Percentiles rank a stretch among this genome's conserved stretches.
These are phyloP conservation scores for Dione vanillae DNA, from an alignment of 2,888 invertebrate genomes.

Conservation along the genomic window DNA sequence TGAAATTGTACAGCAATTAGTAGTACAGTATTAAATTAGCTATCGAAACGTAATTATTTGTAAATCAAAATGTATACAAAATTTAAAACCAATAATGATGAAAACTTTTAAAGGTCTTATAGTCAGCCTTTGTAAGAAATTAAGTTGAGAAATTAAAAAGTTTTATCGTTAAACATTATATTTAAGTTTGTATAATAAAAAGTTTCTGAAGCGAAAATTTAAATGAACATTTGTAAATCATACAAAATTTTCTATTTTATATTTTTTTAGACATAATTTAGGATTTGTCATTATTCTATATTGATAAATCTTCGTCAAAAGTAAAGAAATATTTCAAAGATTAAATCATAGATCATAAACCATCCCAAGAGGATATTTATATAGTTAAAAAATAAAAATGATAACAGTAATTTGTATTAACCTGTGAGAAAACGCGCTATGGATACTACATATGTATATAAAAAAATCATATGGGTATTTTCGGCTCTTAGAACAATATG, in stretches of 20 bases:
- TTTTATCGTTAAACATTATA: constrained; percentile 36
- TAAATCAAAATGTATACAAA: neutral
- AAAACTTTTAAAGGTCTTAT: constrained; percentile 29
- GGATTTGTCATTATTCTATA: too few species aligned
- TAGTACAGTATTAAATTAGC: neutral
- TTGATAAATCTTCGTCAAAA: neutral
- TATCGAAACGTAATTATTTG: constrained; percentile 17
- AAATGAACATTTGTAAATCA: constrained; percentile 13
- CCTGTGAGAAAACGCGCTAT: too few species aligned
- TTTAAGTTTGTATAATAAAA: constrained; percentile 34
- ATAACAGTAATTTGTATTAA: too few species aligned
- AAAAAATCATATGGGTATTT: too few species aligned
- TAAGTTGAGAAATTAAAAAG: constrained; percentile 29
- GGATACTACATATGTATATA: too few species aligned
- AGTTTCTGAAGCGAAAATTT: constrained; percentile 20
- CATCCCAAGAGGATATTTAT: too few species aligned
- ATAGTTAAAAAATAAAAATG: too few species aligned
- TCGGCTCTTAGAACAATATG: too few species aligned
- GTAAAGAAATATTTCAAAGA: too few species aligned
- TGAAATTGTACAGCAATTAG: neutral
- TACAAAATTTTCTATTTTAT: neutral
- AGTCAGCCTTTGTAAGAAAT: constrained; percentile 24
- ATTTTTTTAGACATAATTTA: too few species aligned
- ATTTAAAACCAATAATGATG: constrained; percentile 19
- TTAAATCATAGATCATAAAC: too few species aligned